Conservation (phyloP, 2,113 vertebrate genomes). For the Lanius ludovicianus region DNA sequence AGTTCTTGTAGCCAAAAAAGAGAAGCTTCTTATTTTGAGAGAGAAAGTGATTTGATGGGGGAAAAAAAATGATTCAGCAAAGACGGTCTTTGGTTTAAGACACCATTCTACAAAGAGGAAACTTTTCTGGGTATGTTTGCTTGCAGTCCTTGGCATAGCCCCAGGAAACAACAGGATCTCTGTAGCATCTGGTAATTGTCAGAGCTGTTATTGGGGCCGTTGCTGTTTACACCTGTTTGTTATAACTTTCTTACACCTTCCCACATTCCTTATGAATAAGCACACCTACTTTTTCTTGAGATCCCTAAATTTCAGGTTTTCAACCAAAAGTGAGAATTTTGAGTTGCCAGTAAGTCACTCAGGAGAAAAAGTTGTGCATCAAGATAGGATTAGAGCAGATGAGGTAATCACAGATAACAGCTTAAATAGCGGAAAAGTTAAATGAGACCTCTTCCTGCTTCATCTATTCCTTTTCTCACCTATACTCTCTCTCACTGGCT, state of each 20-base stretch:
- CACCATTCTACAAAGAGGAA: background rate
- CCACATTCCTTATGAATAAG: background rate
- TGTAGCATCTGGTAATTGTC: background rate
- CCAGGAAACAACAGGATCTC: background rate
- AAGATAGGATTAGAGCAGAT: background rate
- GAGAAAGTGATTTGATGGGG: background rate
- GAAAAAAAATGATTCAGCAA: background rate
- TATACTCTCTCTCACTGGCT: background rate
- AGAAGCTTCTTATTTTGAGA: background rate
- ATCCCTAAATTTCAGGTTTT: background rate
- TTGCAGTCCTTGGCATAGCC: background rate
- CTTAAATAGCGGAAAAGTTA: background rate
- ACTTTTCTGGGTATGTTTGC: background rate
- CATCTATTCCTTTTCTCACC: background rate
- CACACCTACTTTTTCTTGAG: background rate
- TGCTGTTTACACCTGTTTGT: background rate
- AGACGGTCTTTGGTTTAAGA: background rate
- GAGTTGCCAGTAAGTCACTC: background rate
- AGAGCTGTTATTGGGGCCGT: background rate
- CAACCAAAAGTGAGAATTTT: background rate
- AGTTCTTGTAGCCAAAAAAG: background rate
- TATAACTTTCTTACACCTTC: background rate
- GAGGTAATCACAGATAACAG: background rate
- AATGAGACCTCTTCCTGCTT: background rate
- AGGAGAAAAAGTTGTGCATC: background rate